Percentiles rank a stretch among this genome's conserved stretches.
Conservation (phyloP, 2,888 invertebrate genomes). For the Flexamia atlantica region DNA sequence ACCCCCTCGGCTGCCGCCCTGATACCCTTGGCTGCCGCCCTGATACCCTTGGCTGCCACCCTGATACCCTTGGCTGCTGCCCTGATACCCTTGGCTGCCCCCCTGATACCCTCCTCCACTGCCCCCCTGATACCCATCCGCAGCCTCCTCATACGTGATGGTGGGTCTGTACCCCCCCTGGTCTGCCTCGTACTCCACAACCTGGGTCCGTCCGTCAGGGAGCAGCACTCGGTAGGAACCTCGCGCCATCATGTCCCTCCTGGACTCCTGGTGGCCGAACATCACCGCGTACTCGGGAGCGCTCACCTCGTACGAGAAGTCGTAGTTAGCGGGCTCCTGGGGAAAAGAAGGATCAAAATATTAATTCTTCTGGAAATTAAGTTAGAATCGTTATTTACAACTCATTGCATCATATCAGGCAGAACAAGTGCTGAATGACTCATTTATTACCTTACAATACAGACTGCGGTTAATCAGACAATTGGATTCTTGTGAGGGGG, state of each 20-base stretch:
- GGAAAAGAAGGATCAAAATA: conserved; percentile 65
- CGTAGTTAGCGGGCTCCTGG: conserved; percentile 91
- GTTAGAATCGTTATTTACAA: too few species aligned
- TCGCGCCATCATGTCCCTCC: conserved; percentile 88
- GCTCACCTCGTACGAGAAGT: conserved; percentile 91
- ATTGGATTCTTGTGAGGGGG: too few species aligned
- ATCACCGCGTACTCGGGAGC: conserved; percentile 87
- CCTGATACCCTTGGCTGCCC: conserved; percentile 7
- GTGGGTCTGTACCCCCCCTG: conserved; percentile 89
- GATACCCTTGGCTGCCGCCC: conserved; percentile 87
- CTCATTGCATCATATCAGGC: too few species aligned
- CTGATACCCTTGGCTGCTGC: not conserved
- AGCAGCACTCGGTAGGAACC: conserved; percentile 91
- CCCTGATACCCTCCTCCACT: conserved; percentile 9
- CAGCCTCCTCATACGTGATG: conserved; percentile 84
- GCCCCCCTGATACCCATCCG: not conserved
- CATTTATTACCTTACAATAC: too few species aligned
- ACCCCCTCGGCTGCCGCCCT: conserved; percentile 77
- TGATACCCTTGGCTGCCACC: not conserved
- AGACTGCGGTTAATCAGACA: too few species aligned
- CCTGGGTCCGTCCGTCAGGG: conserved; percentile 92
- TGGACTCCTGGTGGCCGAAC: conserved; percentile 90
- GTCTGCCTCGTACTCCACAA: conserved; percentile 90
- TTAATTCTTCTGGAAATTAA: too few species aligned
- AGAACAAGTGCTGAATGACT: too few species aligned